Conservation (phyloP, 2,888 invertebrate genomes). For the Hololepta plana region DNA sequence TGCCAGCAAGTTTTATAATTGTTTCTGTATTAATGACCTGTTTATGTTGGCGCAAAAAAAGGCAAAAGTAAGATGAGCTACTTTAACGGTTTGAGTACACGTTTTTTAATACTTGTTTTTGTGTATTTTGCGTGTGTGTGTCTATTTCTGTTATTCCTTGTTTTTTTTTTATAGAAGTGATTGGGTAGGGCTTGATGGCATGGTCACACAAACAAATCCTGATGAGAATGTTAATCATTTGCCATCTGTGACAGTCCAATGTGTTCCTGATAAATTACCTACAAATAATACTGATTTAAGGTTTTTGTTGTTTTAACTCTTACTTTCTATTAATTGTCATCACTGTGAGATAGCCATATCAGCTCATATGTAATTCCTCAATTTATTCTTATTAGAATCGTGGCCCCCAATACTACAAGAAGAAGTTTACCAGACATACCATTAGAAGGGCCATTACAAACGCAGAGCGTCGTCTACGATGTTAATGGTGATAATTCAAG, state of each 20-base stretch:
- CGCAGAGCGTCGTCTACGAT: conserved; percentile 13
- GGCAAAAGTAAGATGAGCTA: too few species aligned
- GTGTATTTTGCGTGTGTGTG: conserved; percentile 9
- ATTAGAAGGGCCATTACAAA: conserved; percentile 24
- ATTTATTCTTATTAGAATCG: conserved; percentile 21
- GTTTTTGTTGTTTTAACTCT: conserved; percentile 12
- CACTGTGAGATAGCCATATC: too few species aligned
- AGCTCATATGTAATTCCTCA: too few species aligned
- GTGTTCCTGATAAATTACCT: conserved; percentile 15
- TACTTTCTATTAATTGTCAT: conserved; percentile 6
- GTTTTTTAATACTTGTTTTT: conserved; percentile 7
- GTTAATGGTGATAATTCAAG: conserved; percentile 55
- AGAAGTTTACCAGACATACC: conserved; percentile 76
- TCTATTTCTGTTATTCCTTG: conserved; percentile 9
- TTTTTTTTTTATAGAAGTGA: conserved; percentile 36
- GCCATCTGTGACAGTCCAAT: conserved; percentile 18
- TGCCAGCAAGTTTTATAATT: too few species aligned
- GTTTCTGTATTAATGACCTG: too few species aligned
- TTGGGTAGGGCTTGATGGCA: conserved; percentile 49
- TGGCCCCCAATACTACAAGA: conserved; percentile 37
- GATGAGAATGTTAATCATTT: conserved; percentile 38
- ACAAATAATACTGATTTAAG: too few species aligned
- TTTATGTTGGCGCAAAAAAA: too few species aligned
- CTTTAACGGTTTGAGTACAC: too few species aligned
- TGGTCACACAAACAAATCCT: conserved; percentile 53